A percentile compares a stretch with the other conserved stretches of the same genome.
Evolutionary conservation across 2,113 vertebrate species (phyloP).

Genomic region (Salvator merianae): DNA sequence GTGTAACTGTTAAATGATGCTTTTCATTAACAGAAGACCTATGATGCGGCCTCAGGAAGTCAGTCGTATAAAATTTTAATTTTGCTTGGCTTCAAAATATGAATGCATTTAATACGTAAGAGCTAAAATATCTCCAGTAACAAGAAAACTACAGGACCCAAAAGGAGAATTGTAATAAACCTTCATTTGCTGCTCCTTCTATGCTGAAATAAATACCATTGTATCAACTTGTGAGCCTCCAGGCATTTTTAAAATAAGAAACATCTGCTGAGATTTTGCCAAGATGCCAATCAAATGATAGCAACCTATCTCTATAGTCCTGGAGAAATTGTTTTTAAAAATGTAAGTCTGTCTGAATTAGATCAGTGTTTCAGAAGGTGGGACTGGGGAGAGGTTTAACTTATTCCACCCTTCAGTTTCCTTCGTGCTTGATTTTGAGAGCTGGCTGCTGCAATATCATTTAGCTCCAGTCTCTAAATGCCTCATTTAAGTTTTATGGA

Average conservation of each 20-base stretch:
- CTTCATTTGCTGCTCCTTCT: slow-evolving; percentile 32
- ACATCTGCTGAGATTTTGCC: slow-evolving; percentile 51
- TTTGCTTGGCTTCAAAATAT: slow-evolving; percentile 23
- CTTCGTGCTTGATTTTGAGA: neutral
- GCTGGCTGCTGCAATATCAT: neutral
- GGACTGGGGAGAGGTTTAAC: neutral
- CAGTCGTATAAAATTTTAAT: neutral
- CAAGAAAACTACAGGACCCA: slow-evolving; percentile 23
- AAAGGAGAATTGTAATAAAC: slow-evolving; percentile 22
- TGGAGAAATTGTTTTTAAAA: slow-evolving; percentile 42
- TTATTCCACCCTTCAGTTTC: neutral
- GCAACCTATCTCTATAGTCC: slow-evolving; percentile 42
- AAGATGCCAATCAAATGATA: slow-evolving; percentile 51
- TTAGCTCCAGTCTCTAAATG: slow-evolving; percentile 6
- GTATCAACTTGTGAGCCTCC: slow-evolving; percentile 44
- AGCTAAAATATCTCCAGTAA: neutral
- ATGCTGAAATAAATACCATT: slow-evolving; percentile 24
- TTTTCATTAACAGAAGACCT: fast-evolving
- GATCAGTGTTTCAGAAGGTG: slow-evolving; percentile 2
- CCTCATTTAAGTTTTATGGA: slow-evolving; percentile 12
- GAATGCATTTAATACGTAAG: neutral
- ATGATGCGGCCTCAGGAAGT: neutral
- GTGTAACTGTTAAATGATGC: neutral
- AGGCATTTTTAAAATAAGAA: slow-evolving; percentile 56
- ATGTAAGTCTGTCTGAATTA: slow-evolving; percentile 21